Percentiles rank a stretch among this genome's conserved stretches.
Evolutionary conservation across 2,113 vertebrate genomes (phyloP).

Genomic region (Mobula birostris): DNA sequence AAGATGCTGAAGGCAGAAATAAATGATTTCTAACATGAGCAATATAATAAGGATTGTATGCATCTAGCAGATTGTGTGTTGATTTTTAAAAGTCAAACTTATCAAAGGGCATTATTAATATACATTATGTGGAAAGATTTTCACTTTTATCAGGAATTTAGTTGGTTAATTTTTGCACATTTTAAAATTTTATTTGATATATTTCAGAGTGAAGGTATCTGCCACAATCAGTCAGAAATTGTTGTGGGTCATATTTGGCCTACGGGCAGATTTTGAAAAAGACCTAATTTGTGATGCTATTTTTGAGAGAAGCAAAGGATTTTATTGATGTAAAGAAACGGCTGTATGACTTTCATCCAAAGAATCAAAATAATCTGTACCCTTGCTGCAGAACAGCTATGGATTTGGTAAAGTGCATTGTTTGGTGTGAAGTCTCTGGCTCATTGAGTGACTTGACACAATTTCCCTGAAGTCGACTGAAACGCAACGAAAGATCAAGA

Average conservation of each 20-base stretch:
- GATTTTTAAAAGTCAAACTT: background rate
- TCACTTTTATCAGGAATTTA: too few species aligned
- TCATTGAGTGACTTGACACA: too few species aligned
- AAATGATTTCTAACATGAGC: background rate
- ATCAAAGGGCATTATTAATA: background rate
- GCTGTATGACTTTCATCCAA: background rate
- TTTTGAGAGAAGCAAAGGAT: background rate
- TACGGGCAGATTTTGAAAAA: background rate
- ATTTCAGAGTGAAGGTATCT: background rate
- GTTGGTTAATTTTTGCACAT: background rate
- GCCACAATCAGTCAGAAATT: too few species aligned
- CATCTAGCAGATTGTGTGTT: background rate
- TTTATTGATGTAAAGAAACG: background rate
- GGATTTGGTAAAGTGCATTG: background rate
- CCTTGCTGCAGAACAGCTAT: background rate
- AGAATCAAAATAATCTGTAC: background rate
- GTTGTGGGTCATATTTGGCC: background rate
- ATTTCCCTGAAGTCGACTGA: too few species aligned
- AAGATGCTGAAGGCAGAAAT: background rate
- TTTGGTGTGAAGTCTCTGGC: too few species aligned
- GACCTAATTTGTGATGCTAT: background rate
- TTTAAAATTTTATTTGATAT: background rate
- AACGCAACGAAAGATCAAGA: too few species aligned
- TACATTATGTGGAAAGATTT: background rate
- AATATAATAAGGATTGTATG: background rate